phyloP scores from a whole-genome alignment of 2,888 invertebrate species.

The Steinernema hermaphroditum region DNA sequence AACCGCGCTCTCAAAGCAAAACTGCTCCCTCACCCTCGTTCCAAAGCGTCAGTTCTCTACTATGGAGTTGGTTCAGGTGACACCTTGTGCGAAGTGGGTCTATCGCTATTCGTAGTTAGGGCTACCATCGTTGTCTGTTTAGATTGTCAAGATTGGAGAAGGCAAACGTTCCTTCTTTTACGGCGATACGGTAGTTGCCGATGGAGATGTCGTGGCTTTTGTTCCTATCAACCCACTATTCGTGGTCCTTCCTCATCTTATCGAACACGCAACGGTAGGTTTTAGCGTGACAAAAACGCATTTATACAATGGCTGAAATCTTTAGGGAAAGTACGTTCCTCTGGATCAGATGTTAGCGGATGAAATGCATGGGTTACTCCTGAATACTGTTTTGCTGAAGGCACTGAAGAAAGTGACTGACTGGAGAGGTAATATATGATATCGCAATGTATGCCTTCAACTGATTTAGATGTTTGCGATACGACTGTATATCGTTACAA shows the following conservation, averaged over 20 bases:
- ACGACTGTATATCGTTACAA: slow-evolving; percentile 48
- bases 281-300: too few relatives aligned
- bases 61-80: not conserved
- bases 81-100: not conserved
- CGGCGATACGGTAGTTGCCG: slow-evolving; percentile 51
- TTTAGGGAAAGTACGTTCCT: slow-evolving; percentile 43
- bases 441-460: too few relatives aligned
- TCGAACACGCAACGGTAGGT: slow-evolving; percentile 35
- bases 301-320: too few relatives aligned
- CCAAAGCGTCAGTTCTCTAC: not conserved
- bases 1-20: not conserved
- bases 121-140: not conserved
- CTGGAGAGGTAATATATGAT: slow-evolving; percentile 43
- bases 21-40: slow-evolving; percentile 2
- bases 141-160: slow-evolving; percentile 48
- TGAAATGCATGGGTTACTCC: slow-evolving; percentile 40
- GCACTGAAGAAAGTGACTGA: slow-evolving; percentile 43
- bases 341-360: slow-evolving; percentile 51
- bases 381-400: slow-evolving; percentile 37
- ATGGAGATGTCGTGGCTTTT: slow-evolving; percentile 45
- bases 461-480: slow-evolving; percentile 46
- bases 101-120: not conserved
- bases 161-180: slow-evolving; percentile 52
- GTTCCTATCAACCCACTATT: slow-evolving; percentile 54
- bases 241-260: slow-evolving; percentile 49